Percentiles rank a stretch among this genome's conserved stretches.
Evolutionary conservation across 2,797 vertebrate genomes (phyloP).

Genomic region (Melanotaenia parkinsoni): DNA sequence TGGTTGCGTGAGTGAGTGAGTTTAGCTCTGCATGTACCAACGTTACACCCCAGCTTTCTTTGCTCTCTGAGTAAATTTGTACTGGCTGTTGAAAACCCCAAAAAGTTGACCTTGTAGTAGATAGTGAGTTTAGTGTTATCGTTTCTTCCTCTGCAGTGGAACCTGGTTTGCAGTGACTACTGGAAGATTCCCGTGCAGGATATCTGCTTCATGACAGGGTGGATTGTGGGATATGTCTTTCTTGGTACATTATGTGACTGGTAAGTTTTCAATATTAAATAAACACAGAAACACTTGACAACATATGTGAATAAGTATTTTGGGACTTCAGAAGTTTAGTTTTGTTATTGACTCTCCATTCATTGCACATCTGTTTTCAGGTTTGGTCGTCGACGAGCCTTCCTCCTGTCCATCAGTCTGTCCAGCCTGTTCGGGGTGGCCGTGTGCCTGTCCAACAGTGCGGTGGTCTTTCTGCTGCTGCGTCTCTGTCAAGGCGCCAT

Average conservation of each 20-base stretch:
- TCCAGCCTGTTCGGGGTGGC: constrained; percentile 81
- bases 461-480: constrained; percentile 80
- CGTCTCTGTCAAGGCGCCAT: constrained; percentile 82
- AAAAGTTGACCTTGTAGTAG: background rate
- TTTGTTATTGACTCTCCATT: background rate
- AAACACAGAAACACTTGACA: background rate
- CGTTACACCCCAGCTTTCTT: background rate
- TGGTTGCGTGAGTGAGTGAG: too few species aligned
- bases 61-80: background rate
- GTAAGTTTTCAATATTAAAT: constrained; percentile 64
- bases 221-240: constrained; percentile 85
- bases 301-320: background rate
- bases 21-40: background rate
- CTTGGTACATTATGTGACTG: constrained; percentile 87
- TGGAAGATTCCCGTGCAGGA: constrained; percentile 91
- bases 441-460: constrained; percentile 81
- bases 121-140: constrained; percentile 5
- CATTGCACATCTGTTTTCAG: constrained; percentile 66
- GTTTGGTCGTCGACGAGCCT: constrained; percentile 84
- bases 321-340: background rate
- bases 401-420: constrained; percentile 83
- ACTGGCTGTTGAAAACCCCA: background rate
- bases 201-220: constrained; percentile 87
- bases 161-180: constrained; percentile 85
- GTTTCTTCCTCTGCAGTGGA: constrained; percentile 82